Base-by-base conservation (phyloP, 2,113 vertebrate genomes). In the Bos indicus region DNA sequence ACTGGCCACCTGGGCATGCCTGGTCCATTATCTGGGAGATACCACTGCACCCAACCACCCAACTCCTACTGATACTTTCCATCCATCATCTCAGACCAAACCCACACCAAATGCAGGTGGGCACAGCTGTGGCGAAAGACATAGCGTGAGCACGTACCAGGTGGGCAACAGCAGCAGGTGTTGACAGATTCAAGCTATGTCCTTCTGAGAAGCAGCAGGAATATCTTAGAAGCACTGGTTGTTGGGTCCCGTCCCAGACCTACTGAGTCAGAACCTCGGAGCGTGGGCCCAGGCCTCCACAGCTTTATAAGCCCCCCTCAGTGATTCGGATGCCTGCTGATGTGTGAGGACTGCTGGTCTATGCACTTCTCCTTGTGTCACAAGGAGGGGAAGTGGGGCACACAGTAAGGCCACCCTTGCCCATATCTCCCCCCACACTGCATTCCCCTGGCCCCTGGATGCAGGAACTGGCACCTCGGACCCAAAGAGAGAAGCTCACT, bases 391-490 rank as follows among this genome's bases (percentile, higher is more conserved):
- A 2, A 7, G 85, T 2, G 57, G 7, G 3, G 88, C 23, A 46
- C 21, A 23, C 28, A 15, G 19, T 3, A 33, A 16, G 12, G 12
- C 78, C 8, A 0, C 6, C 28, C 30, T 7, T 10, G 51, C 33
- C 56, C 23, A 0, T 2, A 30, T 28, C 23, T 56, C 17, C 40
- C 43, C 84, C 9, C 16, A 51, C 3, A 9, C n/a, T 14, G 1
- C 6, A 36, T 7, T 25, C 3, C 74, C 43, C 16, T 43, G 36
- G 80, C 23, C 26, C 64, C 81, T 51, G 64, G 48, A 14, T 26
- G 0, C 30, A 36, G 33, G 43, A 71, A 13, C n/a, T 2, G 0
- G 33, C 59, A 51, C 4, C 28, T 85, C 0, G 0, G 59, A 40
- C 33, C 23, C 30, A 28, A 51, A 2, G 2, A 92, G 40, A 33